phyloP scores from a whole-genome alignment of 2,888 invertebrate species.

The Dromius quadrimaculatus region DNA sequence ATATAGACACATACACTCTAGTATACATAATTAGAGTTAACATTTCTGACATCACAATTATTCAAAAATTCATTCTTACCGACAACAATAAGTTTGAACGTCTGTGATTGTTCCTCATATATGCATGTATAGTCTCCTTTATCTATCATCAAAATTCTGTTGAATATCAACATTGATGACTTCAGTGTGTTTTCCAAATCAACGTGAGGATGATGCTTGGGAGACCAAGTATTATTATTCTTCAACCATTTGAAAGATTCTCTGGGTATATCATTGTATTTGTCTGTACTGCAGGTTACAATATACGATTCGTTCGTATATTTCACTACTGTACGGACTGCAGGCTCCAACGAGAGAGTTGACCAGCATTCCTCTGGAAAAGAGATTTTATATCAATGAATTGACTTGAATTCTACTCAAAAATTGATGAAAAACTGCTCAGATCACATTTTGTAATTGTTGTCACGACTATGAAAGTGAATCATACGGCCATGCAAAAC shows the following conservation, averaged over 20 bases:
- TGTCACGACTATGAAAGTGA: too few species aligned
- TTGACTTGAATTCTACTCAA: too few species aligned
- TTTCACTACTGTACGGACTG: constrained; percentile 61
- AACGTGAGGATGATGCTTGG: constrained; percentile 65
- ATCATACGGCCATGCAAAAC: too few species aligned
- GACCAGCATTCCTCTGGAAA: constrained; percentile 23
- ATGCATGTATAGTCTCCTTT: constrained; percentile 68
- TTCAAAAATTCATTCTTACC: constrained; percentile 35
- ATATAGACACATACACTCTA: too few species aligned
- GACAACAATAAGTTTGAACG: constrained; percentile 38
- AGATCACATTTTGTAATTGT: too few species aligned
- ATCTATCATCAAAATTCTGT: constrained; percentile 66
- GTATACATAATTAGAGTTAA: too few species aligned
- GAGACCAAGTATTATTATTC: constrained; percentile 63
- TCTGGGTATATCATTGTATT: background rate
- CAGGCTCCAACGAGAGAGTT: constrained; percentile 11
- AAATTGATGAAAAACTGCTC: too few species aligned
- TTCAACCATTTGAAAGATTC: constrained; percentile 58
- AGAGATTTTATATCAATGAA: too few species aligned
- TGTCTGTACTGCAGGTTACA: constrained; percentile 62
- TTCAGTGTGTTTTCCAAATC: constrained; percentile 58
- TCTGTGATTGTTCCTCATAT: constrained; percentile 58
- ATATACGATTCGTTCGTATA: constrained; percentile 67
- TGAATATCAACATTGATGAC: constrained; percentile 65
- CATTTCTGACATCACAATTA: too few species aligned